Evolutionary conservation across 2,888 invertebrate species (phyloP).

Genomic region (Caenorhabditis zanzibari): DNA sequence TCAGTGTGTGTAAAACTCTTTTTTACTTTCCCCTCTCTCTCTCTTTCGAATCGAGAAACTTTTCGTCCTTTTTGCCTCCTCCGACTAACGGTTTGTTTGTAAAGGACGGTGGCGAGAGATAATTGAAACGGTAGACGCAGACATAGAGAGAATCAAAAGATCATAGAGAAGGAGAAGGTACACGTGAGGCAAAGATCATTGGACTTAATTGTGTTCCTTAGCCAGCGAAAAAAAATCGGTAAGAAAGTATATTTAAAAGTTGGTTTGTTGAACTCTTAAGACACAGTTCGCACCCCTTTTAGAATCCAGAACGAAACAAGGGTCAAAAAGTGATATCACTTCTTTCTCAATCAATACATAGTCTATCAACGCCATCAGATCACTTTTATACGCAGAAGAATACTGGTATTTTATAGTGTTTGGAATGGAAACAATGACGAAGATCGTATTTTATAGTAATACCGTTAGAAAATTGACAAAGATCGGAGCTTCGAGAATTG

Average conservation of each 20-base stretch:
- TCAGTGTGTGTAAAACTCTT: slow-evolving; percentile 38
- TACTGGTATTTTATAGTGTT: background rate
- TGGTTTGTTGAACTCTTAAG: slow-evolving; percentile 8
- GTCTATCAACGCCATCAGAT: slow-evolving; percentile 17
- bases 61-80: slow-evolving; percentile 23
- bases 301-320: background rate
- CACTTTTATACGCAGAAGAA: background rate
- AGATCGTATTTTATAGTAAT: background rate
- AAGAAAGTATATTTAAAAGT: background rate
- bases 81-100: slow-evolving; percentile 34
- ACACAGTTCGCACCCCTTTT: background rate
- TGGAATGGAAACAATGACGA: background rate
- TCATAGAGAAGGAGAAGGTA: slow-evolving; percentile 25
- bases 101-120: slow-evolving; percentile 16
- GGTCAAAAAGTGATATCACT: slow-evolving; percentile 22
- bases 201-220: background rate
- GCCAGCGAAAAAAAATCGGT: background rate
- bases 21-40: background rate
- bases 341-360: background rate
- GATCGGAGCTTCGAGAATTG: background rate
- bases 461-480: background rate
- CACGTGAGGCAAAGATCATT: slow-evolving; percentile 30
- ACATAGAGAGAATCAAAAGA: slow-evolving; percentile 21
- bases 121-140: slow-evolving; percentile 9
- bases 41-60: slow-evolving; percentile 22